Percentiles rank a stretch among this genome's conserved stretches.
These are phyloP conservation scores for Corvus hawaiiensis DNA, from an alignment of 2,113 vertebrate species.

Conservation along the genomic window DNA sequence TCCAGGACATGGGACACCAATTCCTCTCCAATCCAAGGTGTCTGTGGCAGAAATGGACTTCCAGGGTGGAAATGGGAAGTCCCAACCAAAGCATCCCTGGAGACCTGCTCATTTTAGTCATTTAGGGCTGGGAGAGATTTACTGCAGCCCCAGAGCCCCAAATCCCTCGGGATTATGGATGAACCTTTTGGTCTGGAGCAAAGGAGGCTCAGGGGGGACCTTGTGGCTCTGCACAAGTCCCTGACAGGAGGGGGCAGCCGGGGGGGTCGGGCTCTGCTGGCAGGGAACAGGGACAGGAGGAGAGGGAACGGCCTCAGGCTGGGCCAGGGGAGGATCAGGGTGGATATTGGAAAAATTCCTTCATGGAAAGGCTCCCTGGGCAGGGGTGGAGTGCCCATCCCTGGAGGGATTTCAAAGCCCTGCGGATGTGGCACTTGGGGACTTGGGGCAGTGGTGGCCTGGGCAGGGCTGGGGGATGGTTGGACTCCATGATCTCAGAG, in stretches of 20 bases:
- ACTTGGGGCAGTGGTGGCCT: neutral
- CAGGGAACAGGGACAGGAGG: neutral
- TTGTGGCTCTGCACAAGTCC: neutral
- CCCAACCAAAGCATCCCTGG: fast-evolving
- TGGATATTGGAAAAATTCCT: neutral
- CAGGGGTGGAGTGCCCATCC: neutral
- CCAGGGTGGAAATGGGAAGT: neutral
- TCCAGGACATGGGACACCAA: neutral
- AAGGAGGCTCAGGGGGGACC: neutral
- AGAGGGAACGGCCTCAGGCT: neutral
- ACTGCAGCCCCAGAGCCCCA: too few species aligned
- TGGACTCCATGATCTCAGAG: neutral
- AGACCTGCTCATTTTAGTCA: neutral
- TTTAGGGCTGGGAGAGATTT: neutral
- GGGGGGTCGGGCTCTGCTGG: neutral
- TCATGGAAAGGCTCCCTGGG: neutral
- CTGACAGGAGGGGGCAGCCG: neutral
- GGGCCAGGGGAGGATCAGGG: neutral
- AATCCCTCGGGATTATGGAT: neutral
- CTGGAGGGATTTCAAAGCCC: too few species aligned
- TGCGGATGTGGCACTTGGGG: neutral
- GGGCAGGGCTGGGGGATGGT: too few species aligned
- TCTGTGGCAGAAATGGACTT: neutral
- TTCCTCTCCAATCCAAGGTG: neutral
- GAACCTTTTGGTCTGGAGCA: neutral